phyloP scores from a whole-genome alignment of 2,113 vertebrate species.

The Leucopternis melanops region DNA sequence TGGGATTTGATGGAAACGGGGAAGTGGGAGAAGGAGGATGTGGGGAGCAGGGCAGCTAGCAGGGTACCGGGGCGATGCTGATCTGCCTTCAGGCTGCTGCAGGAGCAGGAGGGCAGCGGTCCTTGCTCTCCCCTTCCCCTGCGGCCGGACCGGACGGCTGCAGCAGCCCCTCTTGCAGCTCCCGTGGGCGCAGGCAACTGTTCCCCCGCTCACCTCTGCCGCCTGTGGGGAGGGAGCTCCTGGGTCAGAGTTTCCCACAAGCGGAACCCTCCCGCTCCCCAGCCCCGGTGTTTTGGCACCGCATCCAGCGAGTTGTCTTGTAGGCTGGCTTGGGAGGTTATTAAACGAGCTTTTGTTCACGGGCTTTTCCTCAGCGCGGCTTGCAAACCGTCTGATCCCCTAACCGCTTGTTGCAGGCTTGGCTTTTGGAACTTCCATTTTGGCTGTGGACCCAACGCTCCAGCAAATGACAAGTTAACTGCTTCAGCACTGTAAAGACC shows the following conservation, averaged over 20 bases:
- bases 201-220: not conserved
- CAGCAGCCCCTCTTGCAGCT: not conserved
- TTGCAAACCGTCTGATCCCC: not conserved
- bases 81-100: not conserved
- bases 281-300: not conserved
- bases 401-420: not conserved
- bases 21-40: not conserved
- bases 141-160: rapidly evolving
- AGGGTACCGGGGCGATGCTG: not conserved
- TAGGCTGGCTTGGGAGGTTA: not conserved
- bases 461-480: not conserved
- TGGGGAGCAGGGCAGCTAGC: not conserved
- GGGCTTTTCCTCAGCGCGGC: not conserved
- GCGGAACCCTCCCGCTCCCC: too few relatives aligned
- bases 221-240: not conserved
- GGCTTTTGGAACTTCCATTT: not conserved
- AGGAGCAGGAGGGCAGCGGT: not conserved
- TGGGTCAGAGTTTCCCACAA: not conserved
- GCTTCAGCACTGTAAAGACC: not conserved
- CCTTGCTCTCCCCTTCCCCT: not conserved
- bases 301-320: not conserved
- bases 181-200: not conserved
- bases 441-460: not conserved
- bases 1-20: not conserved
- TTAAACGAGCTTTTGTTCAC: not conserved